These are phyloP conservation scores for Orius insidiosus DNA, from an alignment of 1,140 invertebrate species.

Conservation along the genomic window DNA sequence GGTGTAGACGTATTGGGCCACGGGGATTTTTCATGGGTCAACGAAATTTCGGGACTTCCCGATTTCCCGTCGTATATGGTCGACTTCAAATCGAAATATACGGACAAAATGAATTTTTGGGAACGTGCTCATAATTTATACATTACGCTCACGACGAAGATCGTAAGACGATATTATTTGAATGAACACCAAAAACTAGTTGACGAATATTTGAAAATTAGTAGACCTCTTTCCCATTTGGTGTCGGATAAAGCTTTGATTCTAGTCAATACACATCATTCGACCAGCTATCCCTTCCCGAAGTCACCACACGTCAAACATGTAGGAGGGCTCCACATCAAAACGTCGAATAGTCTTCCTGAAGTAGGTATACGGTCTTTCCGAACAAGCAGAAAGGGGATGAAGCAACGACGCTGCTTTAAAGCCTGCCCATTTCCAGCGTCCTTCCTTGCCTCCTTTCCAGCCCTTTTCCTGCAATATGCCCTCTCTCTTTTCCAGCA, in stretches of 20 bases:
- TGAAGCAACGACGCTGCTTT: no score
- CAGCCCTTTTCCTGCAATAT: neutral
- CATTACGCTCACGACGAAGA: neutral
- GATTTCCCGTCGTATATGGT: constrained; percentile 4
- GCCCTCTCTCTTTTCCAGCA: neutral
- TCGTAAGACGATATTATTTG: neutral
- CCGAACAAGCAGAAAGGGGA: no score
- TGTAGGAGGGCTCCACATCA: constrained; percentile 24
- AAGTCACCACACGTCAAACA: constrained; percentile 22
- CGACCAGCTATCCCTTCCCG: constrained; percentile 21
- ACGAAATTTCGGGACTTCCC: neutral
- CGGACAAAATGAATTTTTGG: constrained; percentile 1
- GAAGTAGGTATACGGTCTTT: constrained; percentile 18
- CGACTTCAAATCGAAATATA: neutral
- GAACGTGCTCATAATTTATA: neutral
- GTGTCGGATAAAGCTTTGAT: constrained; percentile 16
- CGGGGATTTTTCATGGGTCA: neutral
- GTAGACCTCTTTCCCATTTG: constrained; percentile 16
- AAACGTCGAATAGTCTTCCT: constrained; percentile 20
- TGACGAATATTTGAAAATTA: constrained; percentile 18
- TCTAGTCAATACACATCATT: constrained; percentile 24
- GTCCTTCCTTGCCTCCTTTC: neutral
- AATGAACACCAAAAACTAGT: neutral
- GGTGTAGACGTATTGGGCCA: neutral
- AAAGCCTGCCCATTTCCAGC: no score